Conservation (phyloP, 2,797 vertebrate species). For the Crocodylus rhombifer region DNA sequence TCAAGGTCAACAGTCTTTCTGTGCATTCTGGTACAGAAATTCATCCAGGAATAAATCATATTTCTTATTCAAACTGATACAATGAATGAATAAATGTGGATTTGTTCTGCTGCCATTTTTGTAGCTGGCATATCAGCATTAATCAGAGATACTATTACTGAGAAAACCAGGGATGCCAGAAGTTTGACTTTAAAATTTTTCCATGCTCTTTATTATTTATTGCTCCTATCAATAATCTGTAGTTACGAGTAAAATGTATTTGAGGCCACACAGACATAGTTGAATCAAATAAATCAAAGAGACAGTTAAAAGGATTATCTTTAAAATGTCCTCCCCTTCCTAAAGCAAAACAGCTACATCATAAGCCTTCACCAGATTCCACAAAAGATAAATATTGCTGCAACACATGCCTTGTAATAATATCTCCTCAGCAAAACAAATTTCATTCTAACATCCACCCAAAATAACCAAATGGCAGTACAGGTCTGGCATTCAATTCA, state of each 20-base stretch:
- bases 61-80: background rate
- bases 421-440: background rate
- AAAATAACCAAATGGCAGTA: background rate
- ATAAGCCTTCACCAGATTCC: background rate
- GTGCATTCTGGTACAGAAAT: background rate
- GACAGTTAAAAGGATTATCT: background rate
- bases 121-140: background rate
- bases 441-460: background rate
- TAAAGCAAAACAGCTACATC: background rate
- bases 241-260: background rate
- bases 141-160: constrained; percentile 13
- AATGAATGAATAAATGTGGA: background rate
- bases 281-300: background rate
- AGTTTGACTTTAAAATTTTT: constrained; percentile 17
- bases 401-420: background rate
- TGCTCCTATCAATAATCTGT: background rate
- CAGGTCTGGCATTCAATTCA: background rate
- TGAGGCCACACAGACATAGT: background rate
- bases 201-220: background rate
- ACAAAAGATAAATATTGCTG: background rate
- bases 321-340: background rate
- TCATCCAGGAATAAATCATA: background rate
- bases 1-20: constrained; percentile 35
- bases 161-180: background rate
- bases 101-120: background rate